Base-by-base conservation (phyloP, 2,113 vertebrate genomes). In the Trematomus loennbergii region DNA sequence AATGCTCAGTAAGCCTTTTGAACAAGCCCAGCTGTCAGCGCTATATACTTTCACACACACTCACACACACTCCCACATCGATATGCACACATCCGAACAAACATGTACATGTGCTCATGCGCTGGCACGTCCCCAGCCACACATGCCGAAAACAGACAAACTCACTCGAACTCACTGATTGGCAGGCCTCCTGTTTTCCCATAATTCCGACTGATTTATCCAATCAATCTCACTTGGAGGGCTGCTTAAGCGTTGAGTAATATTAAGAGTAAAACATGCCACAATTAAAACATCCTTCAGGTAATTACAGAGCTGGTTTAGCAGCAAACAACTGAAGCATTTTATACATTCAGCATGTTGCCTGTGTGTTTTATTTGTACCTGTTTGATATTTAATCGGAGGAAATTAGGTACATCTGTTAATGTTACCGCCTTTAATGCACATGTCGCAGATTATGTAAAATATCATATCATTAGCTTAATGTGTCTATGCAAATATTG, bases 241-340 rank as follows among this genome's bases (percentile, higher is more conserved):
- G 89, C 83, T 79, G 85, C 84, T 91, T 90, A 93, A 90, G 91
- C 89, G 85, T 91, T 90, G 85, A 87, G 91, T 88, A 90, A 93
- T 92, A 96, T 96, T 96, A 95, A 95, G 86, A 93, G 91, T 95
- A 95, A 92, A 96, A 94, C 94, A 89, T 75, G 88, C 48, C 88
- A 90, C 92, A 95, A 94, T 96, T 92, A 95, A 94, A 95, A 95
- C 89, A 94, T 87, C 94, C 89, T 92, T 92, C 89, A 86, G 90
- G 93, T 96, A 95, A 97, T 97, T 95, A 95, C 89, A 94, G 94
- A 93, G 91, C 78, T 94, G 93, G 95, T 96, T 95, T 95, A 96
- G 91, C 93, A 94, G 84, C 90, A 93, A 90, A 92, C 90, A 92
- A 91, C 85, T 89, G 87, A 88, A 72, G 84, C 87, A 75, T 86